Evolutionary conservation across 2,888 invertebrate species (phyloP).

Genomic region (Eutolmus rufibarbis): DNA sequence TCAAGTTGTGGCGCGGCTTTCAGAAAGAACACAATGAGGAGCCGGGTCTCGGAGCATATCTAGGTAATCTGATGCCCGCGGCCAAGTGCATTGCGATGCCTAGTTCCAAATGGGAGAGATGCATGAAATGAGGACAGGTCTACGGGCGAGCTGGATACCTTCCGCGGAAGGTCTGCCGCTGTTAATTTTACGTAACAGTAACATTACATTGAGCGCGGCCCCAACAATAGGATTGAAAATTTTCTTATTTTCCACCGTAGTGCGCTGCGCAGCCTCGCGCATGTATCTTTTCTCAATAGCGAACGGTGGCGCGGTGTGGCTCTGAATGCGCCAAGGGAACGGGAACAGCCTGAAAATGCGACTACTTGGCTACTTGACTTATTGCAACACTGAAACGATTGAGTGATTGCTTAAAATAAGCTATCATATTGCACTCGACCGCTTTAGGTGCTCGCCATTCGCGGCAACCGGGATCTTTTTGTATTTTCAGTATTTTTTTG

Average conservation of each 20-base stretch:
- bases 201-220: conserved; percentile 11
- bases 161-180: conserved; percentile 22
- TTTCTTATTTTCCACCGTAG: not conserved
- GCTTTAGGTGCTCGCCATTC: conserved; percentile 15
- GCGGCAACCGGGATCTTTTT: not conserved
- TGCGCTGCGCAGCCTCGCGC: conserved; percentile 7
- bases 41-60: not conserved
- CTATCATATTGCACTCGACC: conserved; percentile 39
- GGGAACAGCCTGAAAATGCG: conserved; percentile 7
- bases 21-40: not conserved
- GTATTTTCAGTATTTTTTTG: not conserved
- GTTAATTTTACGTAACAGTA: conserved; percentile 37
- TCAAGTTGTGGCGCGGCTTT: not conserved
- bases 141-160: conserved; percentile 8
- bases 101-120: conserved; percentile 35
- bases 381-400: conserved; percentile 35
- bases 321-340: conserved; percentile 2
- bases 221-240: conserved; percentile 27
- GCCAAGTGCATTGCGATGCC: conserved; percentile 34
- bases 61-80: conserved; percentile 33
- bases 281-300: not conserved
- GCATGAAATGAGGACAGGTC: conserved; percentile 36
- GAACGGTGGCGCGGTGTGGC: not conserved
- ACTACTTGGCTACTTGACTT: conserved; percentile 32
- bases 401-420: conserved; percentile 37